These are phyloP conservation scores for Drosophila lacertosa DNA, from an alignment of 1,140 invertebrate species.

Conservation along the genomic window DNA sequence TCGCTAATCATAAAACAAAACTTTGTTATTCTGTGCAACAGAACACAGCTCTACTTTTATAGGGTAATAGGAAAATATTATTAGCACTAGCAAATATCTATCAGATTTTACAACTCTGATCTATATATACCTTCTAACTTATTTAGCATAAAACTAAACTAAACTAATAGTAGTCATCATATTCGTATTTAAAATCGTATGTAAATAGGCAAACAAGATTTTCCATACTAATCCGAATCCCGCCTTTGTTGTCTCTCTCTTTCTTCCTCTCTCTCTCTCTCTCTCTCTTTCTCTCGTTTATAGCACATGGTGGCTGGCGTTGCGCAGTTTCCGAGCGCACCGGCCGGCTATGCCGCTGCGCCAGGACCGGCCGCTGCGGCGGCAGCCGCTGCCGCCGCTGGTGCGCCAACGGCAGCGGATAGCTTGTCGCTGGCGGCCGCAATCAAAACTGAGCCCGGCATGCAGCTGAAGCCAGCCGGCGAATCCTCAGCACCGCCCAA, in stretches of 20 bases:
- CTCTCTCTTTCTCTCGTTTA: slow-evolving; percentile 72
- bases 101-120: too few relatives aligned
- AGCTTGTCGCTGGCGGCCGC: slow-evolving; percentile 86
- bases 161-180: slow-evolving; percentile 37
- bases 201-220: slow-evolving; percentile 21
- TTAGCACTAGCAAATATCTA: too few relatives aligned
- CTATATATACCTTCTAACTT: too few relatives aligned
- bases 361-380: slow-evolving; percentile 86
- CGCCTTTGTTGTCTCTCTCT: too few relatives aligned
- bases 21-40: too few relatives aligned
- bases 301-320: slow-evolving; percentile 98
- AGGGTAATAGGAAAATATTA: too few relatives aligned
- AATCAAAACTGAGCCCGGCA: slow-evolving; percentile 85
- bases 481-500: slow-evolving; percentile 49
- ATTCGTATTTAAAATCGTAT: slow-evolving; percentile 25
- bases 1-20: too few relatives aligned
- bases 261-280: too few relatives aligned
- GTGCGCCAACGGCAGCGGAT: slow-evolving; percentile 76
- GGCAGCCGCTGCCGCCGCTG: slow-evolving; percentile 85
- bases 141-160: slow-evolving; percentile 17
- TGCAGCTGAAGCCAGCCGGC: slow-evolving; percentile 85
- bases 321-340: slow-evolving; percentile 91
- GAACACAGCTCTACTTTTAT: too few relatives aligned
- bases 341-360: slow-evolving; percentile 89
- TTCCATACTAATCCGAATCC: slow-evolving; percentile 55